These are phyloP conservation scores for Isotomurus palustris DNA, from an alignment of 2,888 invertebrate species.

Conservation along the genomic window DNA sequence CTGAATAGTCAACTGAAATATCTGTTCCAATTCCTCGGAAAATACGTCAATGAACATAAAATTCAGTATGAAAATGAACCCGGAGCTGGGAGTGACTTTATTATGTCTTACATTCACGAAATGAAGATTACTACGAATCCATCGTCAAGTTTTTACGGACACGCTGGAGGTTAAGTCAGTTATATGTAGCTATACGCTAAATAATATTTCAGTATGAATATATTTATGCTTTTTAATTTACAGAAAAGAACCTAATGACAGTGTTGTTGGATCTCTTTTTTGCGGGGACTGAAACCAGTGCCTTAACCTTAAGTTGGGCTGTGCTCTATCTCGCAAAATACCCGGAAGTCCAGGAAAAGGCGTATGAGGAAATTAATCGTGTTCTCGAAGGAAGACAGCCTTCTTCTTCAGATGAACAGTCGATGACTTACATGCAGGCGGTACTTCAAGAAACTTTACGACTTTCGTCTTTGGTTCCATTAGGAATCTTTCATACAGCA, in stretches of 20 bases:
- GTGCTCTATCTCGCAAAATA: constrained; percentile 68
- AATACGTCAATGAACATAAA: constrained; percentile 17
- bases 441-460: constrained; percentile 24
- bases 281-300: constrained; percentile 82
- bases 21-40: constrained; percentile 18
- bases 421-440: constrained; percentile 25
- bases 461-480: constrained; percentile 15
- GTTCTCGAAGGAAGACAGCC: constrained; percentile 65
- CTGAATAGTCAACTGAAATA: constrained; percentile 26
- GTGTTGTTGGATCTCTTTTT: constrained; percentile 80
- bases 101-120: constrained; percentile 28
- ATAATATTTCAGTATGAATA: background rate
- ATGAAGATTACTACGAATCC: constrained; percentile 29
- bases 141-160: constrained; percentile 26
- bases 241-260: constrained; percentile 69
- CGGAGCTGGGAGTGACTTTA: constrained; percentile 21
- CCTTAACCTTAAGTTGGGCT: constrained; percentile 70
- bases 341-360: constrained; percentile 67
- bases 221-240: background rate
- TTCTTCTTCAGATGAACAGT: constrained; percentile 58
- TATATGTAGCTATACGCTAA: background rate
- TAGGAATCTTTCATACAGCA: constrained; percentile 28
- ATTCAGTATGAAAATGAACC: constrained; percentile 8
- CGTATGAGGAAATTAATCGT: constrained; percentile 71
- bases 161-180: constrained; percentile 21